Base-by-base conservation (phyloP, 2,113 vertebrate genomes). In the Saccopteryx leptura region DNA sequence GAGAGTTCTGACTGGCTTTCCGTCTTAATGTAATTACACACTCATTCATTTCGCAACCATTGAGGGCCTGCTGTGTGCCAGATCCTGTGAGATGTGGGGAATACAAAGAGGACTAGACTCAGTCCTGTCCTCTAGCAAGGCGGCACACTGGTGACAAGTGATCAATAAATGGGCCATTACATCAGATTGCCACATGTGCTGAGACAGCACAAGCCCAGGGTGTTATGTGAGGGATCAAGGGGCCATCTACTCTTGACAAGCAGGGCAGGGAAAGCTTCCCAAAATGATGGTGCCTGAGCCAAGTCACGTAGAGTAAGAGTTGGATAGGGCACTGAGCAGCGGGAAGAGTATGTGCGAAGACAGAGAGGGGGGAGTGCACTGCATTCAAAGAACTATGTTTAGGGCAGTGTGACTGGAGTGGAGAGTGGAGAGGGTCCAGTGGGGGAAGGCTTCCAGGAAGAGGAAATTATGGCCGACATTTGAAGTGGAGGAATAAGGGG, bases 11-110 rank as follows among this genome's bases (percentile, higher is more conserved):
- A 81, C 39, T 88, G 75, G 12, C 7, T 88, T 94, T 88, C 26
- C n/a, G 92, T 61, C 90, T 81, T 82, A 95, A 76, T 17, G 4
- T 21, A 66, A 66, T 65, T 26, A 91, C 21, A 65, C 19, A 88
- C 28, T 52, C 21, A 28, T 54, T 93, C 26, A 90, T 39, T 88
- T 91, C 48, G 74, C 23, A 65, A 8, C 60, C 76, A 75, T 56
- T 54, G 39, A 83, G 60, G 24, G 71, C 50, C 19, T 82, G 24
- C 58, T 83, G 56, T 26, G 15, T 52, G 69, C 69, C 61, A 92
- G 78, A 83, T 33, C n/a, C 56, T 58, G 48, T 72, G 93, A 72
- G 52, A 79, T 80, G 48, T 9, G 3, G 48, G 19, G 28, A 12
- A 39, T 56, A 84, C 9, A 79, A 54, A 84, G n/a, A 79, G 58